Percentiles rank a stretch among this genome's conserved stretches.
phyloP scores from a whole-genome alignment of 2,888 invertebrate genomes.

The Torymus texanus region DNA sequence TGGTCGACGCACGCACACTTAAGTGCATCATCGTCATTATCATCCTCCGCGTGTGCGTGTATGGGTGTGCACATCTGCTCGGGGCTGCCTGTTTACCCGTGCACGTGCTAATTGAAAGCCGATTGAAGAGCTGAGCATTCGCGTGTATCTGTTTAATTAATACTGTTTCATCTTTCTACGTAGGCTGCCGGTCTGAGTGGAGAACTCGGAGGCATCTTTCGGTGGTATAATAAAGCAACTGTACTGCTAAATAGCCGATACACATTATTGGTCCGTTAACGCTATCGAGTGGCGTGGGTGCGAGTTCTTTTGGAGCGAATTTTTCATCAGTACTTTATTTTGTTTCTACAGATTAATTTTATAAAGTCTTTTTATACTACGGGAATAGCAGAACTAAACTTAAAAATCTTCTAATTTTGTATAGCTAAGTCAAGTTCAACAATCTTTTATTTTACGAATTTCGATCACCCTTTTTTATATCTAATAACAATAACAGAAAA shows the following conservation, averaged over 20 bases:
- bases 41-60: background rate
- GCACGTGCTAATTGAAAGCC: slow-evolving; percentile 60
- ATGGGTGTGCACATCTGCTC: background rate
- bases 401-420: too few relatives aligned
- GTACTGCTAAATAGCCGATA: background rate
- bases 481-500: too few relatives aligned
- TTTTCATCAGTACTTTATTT: too few relatives aligned
- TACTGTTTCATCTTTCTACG: slow-evolving; percentile 30
- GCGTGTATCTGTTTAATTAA: slow-evolving; percentile 50
- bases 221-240: background rate
- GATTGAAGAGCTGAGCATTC: slow-evolving; percentile 11
- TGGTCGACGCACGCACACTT: background rate
- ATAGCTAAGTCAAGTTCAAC: too few relatives aligned
- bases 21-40: background rate
- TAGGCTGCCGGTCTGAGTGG: background rate
- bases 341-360: too few relatives aligned
- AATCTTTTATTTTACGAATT: too few relatives aligned
- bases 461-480: too few relatives aligned
- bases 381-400: too few relatives aligned
- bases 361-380: too few relatives aligned
- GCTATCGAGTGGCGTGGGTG: background rate
- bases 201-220: too few relatives aligned
- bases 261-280: slow-evolving; percentile 2
- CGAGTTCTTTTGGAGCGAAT: too few relatives aligned
- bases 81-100: slow-evolving; percentile 4